These are phyloP conservation scores for Nansenia antarctica DNA, from an alignment of 2,113 vertebrate genomes.

Conservation along the genomic window DNA sequence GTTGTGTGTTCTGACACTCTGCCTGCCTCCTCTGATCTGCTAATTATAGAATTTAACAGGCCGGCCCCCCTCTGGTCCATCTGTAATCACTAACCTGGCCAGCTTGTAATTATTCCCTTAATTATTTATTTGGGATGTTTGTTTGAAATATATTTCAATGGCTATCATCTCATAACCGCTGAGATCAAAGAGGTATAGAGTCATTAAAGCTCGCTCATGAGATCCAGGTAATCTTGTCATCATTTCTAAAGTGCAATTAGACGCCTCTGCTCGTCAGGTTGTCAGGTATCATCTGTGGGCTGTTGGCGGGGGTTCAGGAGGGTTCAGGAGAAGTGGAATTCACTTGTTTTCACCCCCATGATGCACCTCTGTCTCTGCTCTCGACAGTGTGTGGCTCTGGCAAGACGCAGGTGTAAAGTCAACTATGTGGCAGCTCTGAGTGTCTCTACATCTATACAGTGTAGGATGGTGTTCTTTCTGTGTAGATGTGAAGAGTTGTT, in stretches of 20 bases:
- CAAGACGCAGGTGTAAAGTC: background rate
- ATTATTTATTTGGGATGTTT: slow-evolving; percentile 45
- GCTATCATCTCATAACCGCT: slow-evolving; percentile 16
- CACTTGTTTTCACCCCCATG: background rate
- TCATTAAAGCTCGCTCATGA: slow-evolving; percentile 28
- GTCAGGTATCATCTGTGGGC: background rate
- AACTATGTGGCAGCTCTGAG: background rate
- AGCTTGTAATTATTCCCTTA: slow-evolving; percentile 51
- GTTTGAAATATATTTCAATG: slow-evolving; percentile 35
- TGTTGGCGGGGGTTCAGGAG: background rate
- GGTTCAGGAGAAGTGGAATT: background rate
- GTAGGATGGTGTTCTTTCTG: background rate
- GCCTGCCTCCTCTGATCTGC: slow-evolving; percentile 35
- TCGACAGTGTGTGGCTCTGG: too few relatives aligned
- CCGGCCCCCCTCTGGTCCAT: slow-evolving; percentile 22
- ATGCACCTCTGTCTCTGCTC: background rate
- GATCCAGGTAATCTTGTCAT: slow-evolving; percentile 28
- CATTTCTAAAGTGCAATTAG: slow-evolving; percentile 27
- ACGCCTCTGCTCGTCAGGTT: background rate
- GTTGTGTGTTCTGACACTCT: slow-evolving; percentile 38
- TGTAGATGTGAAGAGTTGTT: background rate
- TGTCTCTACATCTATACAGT: too few relatives aligned
- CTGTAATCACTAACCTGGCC: slow-evolving; percentile 31
- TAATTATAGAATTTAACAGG: slow-evolving; percentile 54
- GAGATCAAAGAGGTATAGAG: slow-evolving; percentile 37